These are phyloP conservation scores for Aphidius ervi DNA, from an alignment of 1,140 invertebrate species.

Conservation along the genomic window DNA sequence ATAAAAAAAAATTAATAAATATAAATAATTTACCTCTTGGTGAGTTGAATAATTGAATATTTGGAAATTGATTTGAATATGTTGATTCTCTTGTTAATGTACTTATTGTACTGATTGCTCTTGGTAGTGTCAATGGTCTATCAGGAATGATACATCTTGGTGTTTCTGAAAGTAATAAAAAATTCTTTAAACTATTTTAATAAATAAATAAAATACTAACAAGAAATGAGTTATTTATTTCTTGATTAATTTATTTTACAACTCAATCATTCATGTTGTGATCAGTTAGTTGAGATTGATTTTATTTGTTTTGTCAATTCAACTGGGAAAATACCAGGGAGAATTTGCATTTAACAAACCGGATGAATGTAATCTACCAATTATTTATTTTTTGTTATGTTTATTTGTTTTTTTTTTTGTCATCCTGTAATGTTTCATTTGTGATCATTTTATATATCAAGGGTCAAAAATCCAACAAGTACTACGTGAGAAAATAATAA, in stretches of 20 bases:
- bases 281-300: background rate
- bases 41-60: conserved; percentile 42
- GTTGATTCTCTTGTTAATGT: conserved; percentile 20
- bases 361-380: conserved; percentile 26
- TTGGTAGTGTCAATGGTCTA: conserved; percentile 14
- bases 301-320: background rate
- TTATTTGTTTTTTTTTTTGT: conserved; percentile 2
- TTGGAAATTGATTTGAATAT: conserved; percentile 39
- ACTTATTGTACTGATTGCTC: background rate
- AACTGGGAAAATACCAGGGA: conserved; percentile 26
- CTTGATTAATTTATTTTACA: too few relatives aligned
- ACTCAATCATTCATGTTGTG: background rate
- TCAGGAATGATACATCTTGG: conserved; percentile 27
- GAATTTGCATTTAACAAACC: background rate
- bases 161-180: conserved; percentile 27
- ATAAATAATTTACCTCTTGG: conserved; percentile 35
- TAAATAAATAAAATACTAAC: too few relatives aligned
- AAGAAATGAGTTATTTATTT: too few relatives aligned
- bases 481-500: conserved; percentile 6
- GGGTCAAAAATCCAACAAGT: background rate
- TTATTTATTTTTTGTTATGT: conserved; percentile 17
- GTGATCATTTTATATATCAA: background rate
- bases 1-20: background rate
- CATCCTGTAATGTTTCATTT: background rate
- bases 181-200: too few relatives aligned